Percentiles rank a stretch among this genome's conserved stretches.
Evolutionary conservation across 2,113 vertebrate genomes (phyloP).

Genomic region (Polypterus senegalus): DNA sequence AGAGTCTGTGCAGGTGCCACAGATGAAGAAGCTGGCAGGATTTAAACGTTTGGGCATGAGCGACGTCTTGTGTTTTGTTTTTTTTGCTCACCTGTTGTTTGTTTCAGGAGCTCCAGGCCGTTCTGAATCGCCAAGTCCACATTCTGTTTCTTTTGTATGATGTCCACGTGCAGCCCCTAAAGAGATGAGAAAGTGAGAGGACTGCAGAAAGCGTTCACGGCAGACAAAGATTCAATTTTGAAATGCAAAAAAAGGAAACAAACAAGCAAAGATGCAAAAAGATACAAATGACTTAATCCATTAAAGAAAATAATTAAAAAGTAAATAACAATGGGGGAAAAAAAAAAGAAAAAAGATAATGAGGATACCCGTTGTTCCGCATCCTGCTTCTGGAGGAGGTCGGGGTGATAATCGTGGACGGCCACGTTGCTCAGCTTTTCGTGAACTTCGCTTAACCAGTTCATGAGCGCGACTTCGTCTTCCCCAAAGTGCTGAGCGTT

Average conservation of each 20-base stretch:
- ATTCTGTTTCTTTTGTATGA: slow-evolving; percentile 69
- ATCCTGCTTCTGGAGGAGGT: slow-evolving; percentile 69
- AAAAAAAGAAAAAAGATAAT: slow-evolving; percentile 39
- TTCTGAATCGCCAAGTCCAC: slow-evolving; percentile 84
- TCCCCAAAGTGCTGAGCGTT: slow-evolving; percentile 93
- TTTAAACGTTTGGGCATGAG: no score
- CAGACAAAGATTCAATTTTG: slow-evolving; percentile 1
- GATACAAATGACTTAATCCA: slow-evolving; percentile 23
- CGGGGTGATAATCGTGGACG: slow-evolving; percentile 64
- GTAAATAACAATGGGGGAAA: slow-evolving; percentile 15
- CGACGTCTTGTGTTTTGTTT: no score
- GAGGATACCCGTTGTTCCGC: slow-evolving; percentile 80
- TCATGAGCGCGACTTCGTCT: slow-evolving; percentile 91
- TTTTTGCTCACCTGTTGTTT: slow-evolving; percentile 74
- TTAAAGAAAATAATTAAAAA: slow-evolving; percentile 20
- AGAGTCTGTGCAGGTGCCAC: no score
- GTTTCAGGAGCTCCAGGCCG: slow-evolving; percentile 87
- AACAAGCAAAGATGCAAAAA: slow-evolving; percentile 13
- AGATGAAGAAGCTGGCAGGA: no score
- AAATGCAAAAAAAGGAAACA: slow-evolving; percentile 20
- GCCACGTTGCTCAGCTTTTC: slow-evolving; percentile 62
- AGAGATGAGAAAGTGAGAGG: slow-evolving; percentile 16
- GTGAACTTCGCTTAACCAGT: slow-evolving; percentile 84
- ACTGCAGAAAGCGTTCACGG: no score
- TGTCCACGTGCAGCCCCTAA: slow-evolving; percentile 81